phyloP scores from a whole-genome alignment of 2,113 vertebrate species.

The Malaclemys terrapin region DNA sequence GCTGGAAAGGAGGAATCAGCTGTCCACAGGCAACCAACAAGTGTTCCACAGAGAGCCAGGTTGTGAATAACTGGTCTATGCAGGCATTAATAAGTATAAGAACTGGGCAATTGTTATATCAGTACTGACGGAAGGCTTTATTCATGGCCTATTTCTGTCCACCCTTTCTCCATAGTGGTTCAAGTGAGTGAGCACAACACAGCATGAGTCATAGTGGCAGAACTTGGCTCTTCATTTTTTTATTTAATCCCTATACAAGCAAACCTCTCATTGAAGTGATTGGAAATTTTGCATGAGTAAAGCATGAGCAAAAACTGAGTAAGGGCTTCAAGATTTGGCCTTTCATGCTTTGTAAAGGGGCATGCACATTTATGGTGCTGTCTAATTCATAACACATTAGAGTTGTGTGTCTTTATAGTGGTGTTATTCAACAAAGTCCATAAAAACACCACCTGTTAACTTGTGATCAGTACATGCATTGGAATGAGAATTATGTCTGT shows the following conservation, averaged over 20 bases:
- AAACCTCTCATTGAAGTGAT: background rate
- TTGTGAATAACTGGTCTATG: background rate
- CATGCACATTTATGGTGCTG: background rate
- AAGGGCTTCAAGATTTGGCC: background rate
- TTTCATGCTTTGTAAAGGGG: background rate
- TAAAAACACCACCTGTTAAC: background rate
- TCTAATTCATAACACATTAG: background rate
- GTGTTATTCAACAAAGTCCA: background rate
- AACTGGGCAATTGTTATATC: background rate
- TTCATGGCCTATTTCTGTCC: slow-evolving; percentile 1
- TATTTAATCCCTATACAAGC: background rate
- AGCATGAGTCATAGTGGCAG: slow-evolving; percentile 11
- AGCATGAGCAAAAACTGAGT: background rate
- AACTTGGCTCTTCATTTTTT: background rate
- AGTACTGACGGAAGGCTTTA: background rate
- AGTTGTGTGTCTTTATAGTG: background rate
- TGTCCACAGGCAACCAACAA: fast-evolving
- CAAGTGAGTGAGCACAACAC: background rate
- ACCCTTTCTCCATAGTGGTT: slow-evolving; percentile 18
- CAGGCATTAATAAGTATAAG: background rate
- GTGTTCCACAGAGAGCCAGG: background rate
- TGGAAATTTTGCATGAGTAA: fast-evolving
- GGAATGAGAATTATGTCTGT: fast-evolving
- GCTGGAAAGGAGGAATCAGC: background rate
- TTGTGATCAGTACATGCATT: fast-evolving